Evolutionary conservation across 2,888 invertebrate species (phyloP), one percentile per base, ranked within the genome.

Genomic region (Cataglyphis livida): DNA sequence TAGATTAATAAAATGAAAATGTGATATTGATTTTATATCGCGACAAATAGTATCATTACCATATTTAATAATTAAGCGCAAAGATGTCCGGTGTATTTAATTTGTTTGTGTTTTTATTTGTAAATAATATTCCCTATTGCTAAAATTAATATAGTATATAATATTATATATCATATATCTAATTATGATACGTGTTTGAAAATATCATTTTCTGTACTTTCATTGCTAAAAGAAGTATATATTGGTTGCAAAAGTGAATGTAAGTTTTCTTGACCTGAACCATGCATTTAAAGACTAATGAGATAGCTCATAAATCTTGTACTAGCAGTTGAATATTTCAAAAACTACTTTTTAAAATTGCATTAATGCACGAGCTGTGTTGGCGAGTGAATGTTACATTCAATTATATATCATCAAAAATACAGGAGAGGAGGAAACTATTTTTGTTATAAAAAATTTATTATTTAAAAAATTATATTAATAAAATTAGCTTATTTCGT

Each of bases 1-100:
- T 54, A 64, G 5, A 51, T 64, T 54, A n/a, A 12, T 15, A 61
- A 44, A 44, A 59, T 0, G 15, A 15, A 25, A 35, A 15, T 28
- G 18, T 18, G 74, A 35, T n/a, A 54, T 65, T 41, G n/a, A 41
- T 65, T 65, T 57, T 76, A 51, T 38, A 38, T 28, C 9, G 7
- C 4, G 28, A 35, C 9, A 25, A 71, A 73, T 6, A 61, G 38
- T 32, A 64, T 54, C 7, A 38, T 18, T 25, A 64, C 51, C 7
- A 25, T 54, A 54, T 65, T 76, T 41, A 57, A 5, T 65, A 41
- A 65, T 76, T 54, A 65, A 35, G 61, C 28, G n/a, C 25, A 41
- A 59, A 71, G 10, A 41, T 59, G 41, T 41, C n/a, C 0, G 18
- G 18, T 57, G n/a, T 28, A 25, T 71, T 57, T 25, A 44, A 28